Conservation (phyloP, 1,140 invertebrate genomes). For the Lordiphosa collinella region DNA sequence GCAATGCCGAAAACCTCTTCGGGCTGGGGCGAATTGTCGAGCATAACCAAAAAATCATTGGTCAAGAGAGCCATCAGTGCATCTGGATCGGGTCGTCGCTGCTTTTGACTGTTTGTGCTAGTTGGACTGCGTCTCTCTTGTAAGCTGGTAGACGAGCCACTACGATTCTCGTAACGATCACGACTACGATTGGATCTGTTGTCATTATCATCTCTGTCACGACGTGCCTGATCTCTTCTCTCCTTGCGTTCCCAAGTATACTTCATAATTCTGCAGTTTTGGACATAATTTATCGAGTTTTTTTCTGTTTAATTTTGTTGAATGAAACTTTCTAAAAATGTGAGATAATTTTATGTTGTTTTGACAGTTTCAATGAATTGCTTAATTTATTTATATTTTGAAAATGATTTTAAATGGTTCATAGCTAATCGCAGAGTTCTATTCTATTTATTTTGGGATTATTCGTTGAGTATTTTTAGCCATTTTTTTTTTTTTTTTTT, state of each 20-base stretch:
- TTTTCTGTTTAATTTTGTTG: not conserved
- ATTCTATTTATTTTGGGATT: conserved; percentile 5
- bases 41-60: conserved; percentile 38
- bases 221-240: not conserved
- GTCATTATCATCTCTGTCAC: not conserved
- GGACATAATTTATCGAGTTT: not conserved
- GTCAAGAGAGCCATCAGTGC: conserved; percentile 5
- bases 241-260: not conserved
- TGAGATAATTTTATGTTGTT: conserved; percentile 16
- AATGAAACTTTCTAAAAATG: not conserved
- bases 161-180: not conserved
- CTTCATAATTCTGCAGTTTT: not conserved
- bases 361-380: conserved; percentile 64
- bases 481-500: not conserved
- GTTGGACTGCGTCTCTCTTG: not conserved
- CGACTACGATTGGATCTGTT: not conserved
- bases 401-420: conserved; percentile 10
- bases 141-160: not conserved
- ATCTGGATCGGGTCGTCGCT: not conserved
- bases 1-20: conserved; percentile 34
- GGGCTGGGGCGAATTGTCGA: conserved; percentile 22
- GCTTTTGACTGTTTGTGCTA: not conserved
- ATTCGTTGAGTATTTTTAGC: not conserved
- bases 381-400: conserved; percentile 44
- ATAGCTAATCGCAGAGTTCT: not conserved